Percentiles rank a stretch among this genome's conserved stretches.
These are phyloP conservation scores for Sebastes trivittatus DNA, from an alignment of 2,797 vertebrate species.

Conservation along the genomic window DNA sequence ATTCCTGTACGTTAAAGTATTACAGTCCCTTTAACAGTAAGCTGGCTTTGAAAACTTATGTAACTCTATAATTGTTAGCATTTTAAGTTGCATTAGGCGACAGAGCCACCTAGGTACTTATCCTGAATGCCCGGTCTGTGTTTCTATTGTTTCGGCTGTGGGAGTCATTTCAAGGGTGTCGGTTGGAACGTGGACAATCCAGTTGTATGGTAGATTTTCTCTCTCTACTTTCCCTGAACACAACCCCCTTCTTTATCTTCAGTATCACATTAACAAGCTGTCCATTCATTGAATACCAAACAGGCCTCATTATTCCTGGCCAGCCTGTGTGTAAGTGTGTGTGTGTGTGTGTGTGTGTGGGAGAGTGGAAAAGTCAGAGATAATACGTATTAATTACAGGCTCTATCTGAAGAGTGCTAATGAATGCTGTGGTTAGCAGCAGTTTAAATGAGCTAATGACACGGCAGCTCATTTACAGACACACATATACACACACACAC, in stretches of 20 bases:
- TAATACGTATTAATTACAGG: slow-evolving; percentile 81
- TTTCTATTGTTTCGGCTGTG: slow-evolving; percentile 46
- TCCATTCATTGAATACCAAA: slow-evolving; percentile 78
- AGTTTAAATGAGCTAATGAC: slow-evolving; percentile 81
- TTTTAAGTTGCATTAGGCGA: slow-evolving; percentile 4
- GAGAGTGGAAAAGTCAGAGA: slow-evolving; percentile 68
- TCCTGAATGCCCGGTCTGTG: slow-evolving; percentile 38
- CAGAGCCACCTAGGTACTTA: slow-evolving; percentile 25
- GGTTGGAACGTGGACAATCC: slow-evolving; percentile 62
- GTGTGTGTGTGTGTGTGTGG: slow-evolving; percentile 14
- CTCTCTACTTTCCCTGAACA: slow-evolving; percentile 58
- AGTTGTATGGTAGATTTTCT: slow-evolving; percentile 64
- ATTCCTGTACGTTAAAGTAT: neutral
- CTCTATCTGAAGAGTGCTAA: slow-evolving; percentile 80
- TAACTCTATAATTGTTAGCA: neutral
- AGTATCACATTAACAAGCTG: slow-evolving; percentile 77
- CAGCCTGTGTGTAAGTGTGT: slow-evolving; percentile 7
- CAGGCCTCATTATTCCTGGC: slow-evolving; percentile 68
- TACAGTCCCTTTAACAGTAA: neutral
- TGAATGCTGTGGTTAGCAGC: slow-evolving; percentile 78
- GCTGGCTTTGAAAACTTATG: neutral
- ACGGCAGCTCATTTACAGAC: slow-evolving; percentile 69
- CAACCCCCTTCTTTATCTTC: slow-evolving; percentile 67
- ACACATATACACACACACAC: slow-evolving; percentile 55
- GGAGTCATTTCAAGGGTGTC: slow-evolving; percentile 76